A percentile compares a stretch with the other conserved stretches of the same genome.
phyloP scores from a whole-genome alignment of 1,140 invertebrate genomes.

The Neodiprion virginianus region DNA sequence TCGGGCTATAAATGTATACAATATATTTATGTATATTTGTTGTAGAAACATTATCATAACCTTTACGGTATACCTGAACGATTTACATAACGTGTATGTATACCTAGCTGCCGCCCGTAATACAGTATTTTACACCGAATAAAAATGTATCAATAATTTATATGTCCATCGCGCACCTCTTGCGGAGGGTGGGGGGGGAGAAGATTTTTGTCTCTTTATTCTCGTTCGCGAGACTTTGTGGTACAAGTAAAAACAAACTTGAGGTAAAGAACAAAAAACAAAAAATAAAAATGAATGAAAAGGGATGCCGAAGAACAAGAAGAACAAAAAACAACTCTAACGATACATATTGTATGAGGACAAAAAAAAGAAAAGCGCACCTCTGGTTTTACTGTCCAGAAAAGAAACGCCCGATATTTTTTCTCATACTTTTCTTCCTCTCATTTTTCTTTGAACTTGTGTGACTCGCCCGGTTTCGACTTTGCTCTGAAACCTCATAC shows the following conservation, averaged over 20 bases:
- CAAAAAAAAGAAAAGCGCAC: neutral
- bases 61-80: neutral
- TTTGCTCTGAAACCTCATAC: neutral
- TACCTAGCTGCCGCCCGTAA: neutral
- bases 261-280: neutral
- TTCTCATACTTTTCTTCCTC: neutral
- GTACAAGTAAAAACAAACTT: conserved; percentile 11
- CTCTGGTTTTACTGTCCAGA: no score
- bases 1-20: no score
- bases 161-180: neutral
- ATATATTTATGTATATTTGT: neutral
- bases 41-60: neutral
- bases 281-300: neutral
- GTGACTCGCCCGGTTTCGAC: neutral
- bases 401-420: no score
- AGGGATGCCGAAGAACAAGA: no score
- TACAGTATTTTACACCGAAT: neutral
- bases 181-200: neutral
- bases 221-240: neutral
- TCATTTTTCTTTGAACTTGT: neutral
- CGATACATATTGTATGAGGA: no score
- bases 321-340: no score
- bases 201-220: neutral
- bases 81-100: no score
- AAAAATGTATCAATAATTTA: neutral